A percentile compares a stretch with the other conserved stretches of the same genome.
These are phyloP conservation scores for Lasioglossum albipes DNA, from an alignment of 1,140 invertebrate genomes.

Conservation along the genomic window DNA sequence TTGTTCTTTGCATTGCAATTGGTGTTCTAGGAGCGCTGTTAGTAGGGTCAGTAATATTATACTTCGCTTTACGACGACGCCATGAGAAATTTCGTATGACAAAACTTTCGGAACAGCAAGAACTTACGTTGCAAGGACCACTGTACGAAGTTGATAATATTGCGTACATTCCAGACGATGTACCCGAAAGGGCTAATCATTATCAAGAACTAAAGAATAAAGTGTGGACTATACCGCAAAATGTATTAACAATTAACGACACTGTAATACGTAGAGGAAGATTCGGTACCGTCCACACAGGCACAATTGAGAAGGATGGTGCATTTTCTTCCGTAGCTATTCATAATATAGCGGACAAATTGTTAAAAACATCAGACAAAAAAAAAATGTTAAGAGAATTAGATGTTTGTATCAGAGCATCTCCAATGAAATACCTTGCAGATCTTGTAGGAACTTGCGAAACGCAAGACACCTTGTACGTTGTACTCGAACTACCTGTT, in stretches of 20 bases:
- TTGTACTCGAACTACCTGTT: constrained; percentile 85
- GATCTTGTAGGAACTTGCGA: constrained; percentile 90
- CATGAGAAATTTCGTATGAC: constrained; percentile 79
- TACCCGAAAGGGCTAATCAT: constrained; percentile 84
- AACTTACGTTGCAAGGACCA: constrained; percentile 84
- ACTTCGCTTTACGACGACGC: constrained; percentile 82
- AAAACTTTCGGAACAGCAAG: constrained; percentile 83
- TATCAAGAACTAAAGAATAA: constrained; percentile 88
- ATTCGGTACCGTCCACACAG: constrained; percentile 87
- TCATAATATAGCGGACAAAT: constrained; percentile 82
- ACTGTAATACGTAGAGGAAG: constrained; percentile 85
- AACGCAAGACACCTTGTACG: constrained; percentile 85
- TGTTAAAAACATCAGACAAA: constrained; percentile 83
- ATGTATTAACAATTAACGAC: constrained; percentile 84
- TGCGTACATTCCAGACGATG: constrained; percentile 86
- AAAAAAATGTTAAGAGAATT: constrained; percentile 87
- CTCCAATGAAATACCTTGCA: constrained; percentile 86
- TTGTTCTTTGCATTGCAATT: constrained; percentile 83
- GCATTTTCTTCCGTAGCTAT: constrained; percentile 69
- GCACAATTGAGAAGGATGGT: constrained; percentile 83
- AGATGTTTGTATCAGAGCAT: constrained; percentile 85
- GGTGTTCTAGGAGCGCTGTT: constrained; percentile 82
- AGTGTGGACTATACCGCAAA: constrained; percentile 86
- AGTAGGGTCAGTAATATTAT: constrained; percentile 82
- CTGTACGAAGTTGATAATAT: constrained; percentile 83